Evolutionary conservation across 2,797 vertebrate species (phyloP).

Genomic region (Sebastes flavidus): DNA sequence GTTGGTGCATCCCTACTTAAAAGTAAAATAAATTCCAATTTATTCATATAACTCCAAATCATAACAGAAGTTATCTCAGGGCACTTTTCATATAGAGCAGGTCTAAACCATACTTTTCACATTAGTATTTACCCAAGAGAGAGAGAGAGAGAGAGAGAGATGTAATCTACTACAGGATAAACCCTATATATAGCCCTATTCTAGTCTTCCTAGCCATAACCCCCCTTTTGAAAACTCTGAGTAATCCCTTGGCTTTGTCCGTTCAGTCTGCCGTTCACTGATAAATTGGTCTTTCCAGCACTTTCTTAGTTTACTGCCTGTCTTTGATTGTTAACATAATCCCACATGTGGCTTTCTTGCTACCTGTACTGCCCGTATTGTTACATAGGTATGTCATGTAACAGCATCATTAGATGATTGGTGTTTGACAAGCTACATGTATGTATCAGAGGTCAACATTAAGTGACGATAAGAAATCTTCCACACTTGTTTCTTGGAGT

Average conservation of each 20-base stretch:
- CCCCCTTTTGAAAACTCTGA: not conserved
- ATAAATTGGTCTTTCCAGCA: slow-evolving; percentile 29
- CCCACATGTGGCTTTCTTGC: not conserved
- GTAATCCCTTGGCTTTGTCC: slow-evolving; percentile 35
- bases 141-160: not conserved
- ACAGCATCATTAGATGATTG: not conserved
- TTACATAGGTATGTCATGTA: not conserved
- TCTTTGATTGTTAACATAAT: slow-evolving; percentile 41
- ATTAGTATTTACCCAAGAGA: not conserved
- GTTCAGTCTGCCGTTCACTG: slow-evolving; percentile 3
- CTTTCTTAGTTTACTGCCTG: slow-evolving; percentile 4
- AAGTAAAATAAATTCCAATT: not conserved
- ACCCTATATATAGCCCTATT: not conserved
- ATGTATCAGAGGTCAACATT: not conserved
- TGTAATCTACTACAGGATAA: not conserved
- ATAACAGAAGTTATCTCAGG: not conserved
- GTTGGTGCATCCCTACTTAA: too few species aligned
- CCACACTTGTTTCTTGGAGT: not conserved
- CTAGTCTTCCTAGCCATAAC: not conserved
- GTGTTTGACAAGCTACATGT: not conserved
- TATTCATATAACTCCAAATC: not conserved
- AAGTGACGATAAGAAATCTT: not conserved
- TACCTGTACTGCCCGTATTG: not conserved
- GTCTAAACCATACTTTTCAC: not conserved
- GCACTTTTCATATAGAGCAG: not conserved